phyloP scores from a whole-genome alignment of 2,888 invertebrate genomes.

The Lydus trimaculatus region DNA sequence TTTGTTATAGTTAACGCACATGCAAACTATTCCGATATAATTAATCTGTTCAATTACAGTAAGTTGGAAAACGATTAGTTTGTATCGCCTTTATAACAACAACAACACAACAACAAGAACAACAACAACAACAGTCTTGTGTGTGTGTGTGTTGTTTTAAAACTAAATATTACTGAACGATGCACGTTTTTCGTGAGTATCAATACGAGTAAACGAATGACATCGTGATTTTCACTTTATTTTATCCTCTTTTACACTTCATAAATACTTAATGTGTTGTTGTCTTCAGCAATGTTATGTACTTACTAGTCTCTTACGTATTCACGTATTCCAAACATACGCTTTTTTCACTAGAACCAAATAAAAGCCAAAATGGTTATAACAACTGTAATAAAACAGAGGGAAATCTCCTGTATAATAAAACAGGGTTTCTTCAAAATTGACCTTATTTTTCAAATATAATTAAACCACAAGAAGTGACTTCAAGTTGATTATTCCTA shows the following conservation, averaged over 20 bases:
- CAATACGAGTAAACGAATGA: slow-evolving; percentile 51
- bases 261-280: slow-evolving; percentile 55
- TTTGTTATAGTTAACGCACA: slow-evolving; percentile 7
- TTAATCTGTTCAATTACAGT: slow-evolving; percentile 29
- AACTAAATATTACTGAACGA: slow-evolving; percentile 24
- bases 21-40: slow-evolving; percentile 26
- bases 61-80: slow-evolving; percentile 29
- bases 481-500: too few species aligned
- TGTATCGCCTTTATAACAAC: slow-evolving; percentile 19
- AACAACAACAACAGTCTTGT: background rate
- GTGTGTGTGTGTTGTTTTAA: background rate
- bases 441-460: too few species aligned
- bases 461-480: too few species aligned
- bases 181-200: slow-evolving; percentile 55
- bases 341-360: background rate
- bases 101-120: background rate
- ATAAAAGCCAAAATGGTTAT: too few species aligned
- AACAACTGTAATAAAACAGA: too few species aligned
- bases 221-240: slow-evolving; percentile 56
- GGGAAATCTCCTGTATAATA: too few species aligned
- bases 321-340: background rate
- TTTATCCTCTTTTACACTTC: slow-evolving; percentile 55
- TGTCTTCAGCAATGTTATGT: slow-evolving; percentile 42
- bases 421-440: too few species aligned
- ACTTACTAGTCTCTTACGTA: background rate